A percentile compares a stretch with the other conserved stretches of the same genome.
These are phyloP conservation scores for Microplitis manilae DNA, from an alignment of 2,888 invertebrate genomes.

Conservation along the genomic window DNA sequence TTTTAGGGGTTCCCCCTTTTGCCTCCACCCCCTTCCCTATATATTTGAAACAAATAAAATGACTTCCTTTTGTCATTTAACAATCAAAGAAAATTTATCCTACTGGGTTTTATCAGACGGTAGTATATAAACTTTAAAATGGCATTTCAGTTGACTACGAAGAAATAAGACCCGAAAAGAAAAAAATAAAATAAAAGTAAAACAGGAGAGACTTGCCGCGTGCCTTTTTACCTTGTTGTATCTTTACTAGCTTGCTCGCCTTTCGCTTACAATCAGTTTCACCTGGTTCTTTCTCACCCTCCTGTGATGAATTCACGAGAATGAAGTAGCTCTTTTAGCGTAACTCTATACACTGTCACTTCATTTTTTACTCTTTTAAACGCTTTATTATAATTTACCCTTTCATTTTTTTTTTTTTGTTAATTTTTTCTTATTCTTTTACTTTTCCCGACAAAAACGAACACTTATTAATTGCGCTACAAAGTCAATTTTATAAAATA, in stretches of 20 bases:
- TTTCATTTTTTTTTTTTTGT: slow-evolving; percentile 13
- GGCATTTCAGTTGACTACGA: background rate
- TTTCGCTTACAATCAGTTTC: slow-evolving; percentile 28
- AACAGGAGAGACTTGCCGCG: background rate
- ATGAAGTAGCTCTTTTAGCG: slow-evolving; percentile 8
- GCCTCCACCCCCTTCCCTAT: background rate
- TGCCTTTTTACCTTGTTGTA: slow-evolving; percentile 27
- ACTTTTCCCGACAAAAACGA: background rate
- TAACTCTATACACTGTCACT: slow-evolving; percentile 2
- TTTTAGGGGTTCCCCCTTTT: no score
- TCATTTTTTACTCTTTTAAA: background rate
- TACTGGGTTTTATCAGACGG: no score
- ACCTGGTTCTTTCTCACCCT: slow-evolving; percentile 22
- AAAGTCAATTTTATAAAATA: background rate
- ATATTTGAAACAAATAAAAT: background rate
- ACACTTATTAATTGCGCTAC: background rate
- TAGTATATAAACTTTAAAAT: background rate
- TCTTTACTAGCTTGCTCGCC: slow-evolving; percentile 12
- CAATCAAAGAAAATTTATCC: background rate
- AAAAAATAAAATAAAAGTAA: slow-evolving; percentile 3
- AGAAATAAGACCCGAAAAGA: slow-evolving; percentile 13
- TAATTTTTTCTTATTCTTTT: background rate
- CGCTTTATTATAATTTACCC: slow-evolving; percentile 15
- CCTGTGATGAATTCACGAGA: slow-evolving; percentile 29
- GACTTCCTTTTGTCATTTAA: background rate